Percentiles rank a stretch among this genome's conserved stretches.
phyloP scores from a whole-genome alignment of 1,140 invertebrate species.

The Andricus grossulariae region DNA sequence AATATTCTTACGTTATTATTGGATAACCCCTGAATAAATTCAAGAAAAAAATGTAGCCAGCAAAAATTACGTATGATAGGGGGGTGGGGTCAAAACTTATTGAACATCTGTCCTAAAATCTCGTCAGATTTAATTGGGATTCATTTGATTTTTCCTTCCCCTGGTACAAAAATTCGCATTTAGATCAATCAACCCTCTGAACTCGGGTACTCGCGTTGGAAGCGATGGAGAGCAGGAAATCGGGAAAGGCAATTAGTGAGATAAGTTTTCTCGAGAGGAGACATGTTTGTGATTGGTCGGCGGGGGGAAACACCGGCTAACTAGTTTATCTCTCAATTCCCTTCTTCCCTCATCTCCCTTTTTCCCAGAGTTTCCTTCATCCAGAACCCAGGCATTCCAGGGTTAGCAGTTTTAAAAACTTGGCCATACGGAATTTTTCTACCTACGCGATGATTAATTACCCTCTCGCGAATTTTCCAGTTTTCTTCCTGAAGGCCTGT shows the following conservation, averaged over 20 bases:
- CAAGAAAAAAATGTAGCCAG: too few relatives aligned
- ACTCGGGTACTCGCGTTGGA: not conserved
- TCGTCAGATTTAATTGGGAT: not conserved
- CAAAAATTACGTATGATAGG: too few relatives aligned
- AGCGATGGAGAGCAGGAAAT: conserved; percentile 39
- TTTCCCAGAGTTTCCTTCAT: not conserved
- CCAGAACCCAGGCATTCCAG: not conserved
- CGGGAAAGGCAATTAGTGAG: conserved; percentile 43
- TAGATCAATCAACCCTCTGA: not conserved
- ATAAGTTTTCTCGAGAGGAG: conserved; percentile 34
- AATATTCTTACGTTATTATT: too few relatives aligned
- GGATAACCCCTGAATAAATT: too few relatives aligned
- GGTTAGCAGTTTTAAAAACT: conserved; percentile 43
- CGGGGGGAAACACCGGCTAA: conserved; percentile 19
- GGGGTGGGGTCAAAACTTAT: too few relatives aligned
- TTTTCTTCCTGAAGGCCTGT: conserved; percentile 19
- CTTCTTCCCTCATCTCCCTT: not conserved
- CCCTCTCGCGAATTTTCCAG: conserved; percentile 41
- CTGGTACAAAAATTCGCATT: too few relatives aligned
- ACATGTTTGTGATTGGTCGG: conserved; percentile 36
- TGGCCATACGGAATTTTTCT: conserved; percentile 49
- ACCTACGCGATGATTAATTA: conserved; percentile 51
- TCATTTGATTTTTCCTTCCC: too few relatives aligned
- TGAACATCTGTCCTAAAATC: too few relatives aligned
- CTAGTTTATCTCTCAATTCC: conserved; percentile 25